Percentiles rank a stretch among this genome's conserved stretches.
phyloP scores from a whole-genome alignment of 2,797 vertebrate genomes.

The Dermochelys coriacea region DNA sequence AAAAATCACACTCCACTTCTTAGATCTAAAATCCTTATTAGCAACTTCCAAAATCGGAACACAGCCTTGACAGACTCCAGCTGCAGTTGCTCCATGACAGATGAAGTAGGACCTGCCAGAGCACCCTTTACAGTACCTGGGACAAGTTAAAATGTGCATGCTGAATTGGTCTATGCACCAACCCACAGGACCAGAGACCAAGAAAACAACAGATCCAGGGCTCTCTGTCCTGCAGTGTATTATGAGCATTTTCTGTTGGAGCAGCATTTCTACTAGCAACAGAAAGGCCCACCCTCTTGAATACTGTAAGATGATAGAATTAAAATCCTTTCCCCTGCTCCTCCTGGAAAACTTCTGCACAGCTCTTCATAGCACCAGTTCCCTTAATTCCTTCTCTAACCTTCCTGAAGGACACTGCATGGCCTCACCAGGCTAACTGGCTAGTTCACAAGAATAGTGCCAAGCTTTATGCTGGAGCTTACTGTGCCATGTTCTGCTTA shows the following conservation, averaged over 20 bases:
- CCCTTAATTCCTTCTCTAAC: background rate
- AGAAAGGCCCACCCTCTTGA: background rate
- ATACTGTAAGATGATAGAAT: background rate
- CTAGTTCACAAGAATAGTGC: background rate
- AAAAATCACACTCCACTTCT: background rate
- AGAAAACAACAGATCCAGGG: background rate
- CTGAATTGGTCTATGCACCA: background rate
- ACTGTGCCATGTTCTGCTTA: conserved; percentile 23
- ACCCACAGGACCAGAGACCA: background rate
- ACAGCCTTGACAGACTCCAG: background rate
- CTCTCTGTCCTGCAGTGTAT: background rate
- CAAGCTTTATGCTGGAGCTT: conserved; percentile 32
- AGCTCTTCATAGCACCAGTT: background rate
- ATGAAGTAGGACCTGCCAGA: background rate
- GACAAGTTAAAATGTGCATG: background rate
- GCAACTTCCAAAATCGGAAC: background rate
- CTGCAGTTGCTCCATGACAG: background rate
- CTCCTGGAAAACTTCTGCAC: background rate
- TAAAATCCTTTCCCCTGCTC: background rate
- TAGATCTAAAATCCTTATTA: background rate
- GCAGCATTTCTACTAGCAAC: background rate
- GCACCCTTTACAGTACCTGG: background rate
- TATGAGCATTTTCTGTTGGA: background rate
- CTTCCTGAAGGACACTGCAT: conserved; percentile 17
- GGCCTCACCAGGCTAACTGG: background rate